These are phyloP conservation scores for Drosophila histrio DNA, from an alignment of 2,888 invertebrate species.

Conservation along the genomic window DNA sequence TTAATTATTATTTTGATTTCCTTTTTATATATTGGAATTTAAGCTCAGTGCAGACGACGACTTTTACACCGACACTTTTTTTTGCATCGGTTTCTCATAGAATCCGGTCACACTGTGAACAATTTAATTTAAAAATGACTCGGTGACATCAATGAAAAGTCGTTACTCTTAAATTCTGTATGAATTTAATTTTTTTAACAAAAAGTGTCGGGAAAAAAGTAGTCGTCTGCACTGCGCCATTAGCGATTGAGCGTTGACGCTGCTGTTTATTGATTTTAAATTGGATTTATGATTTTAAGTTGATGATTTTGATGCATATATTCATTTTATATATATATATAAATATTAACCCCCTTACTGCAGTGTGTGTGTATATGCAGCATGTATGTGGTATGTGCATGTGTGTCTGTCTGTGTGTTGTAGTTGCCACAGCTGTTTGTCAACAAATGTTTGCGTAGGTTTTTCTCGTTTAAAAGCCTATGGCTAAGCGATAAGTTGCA, in stretches of 20 bases:
- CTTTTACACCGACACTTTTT: no score
- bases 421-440: conserved; percentile 36
- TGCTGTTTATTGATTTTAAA: conserved; percentile 39
- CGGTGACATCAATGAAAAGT: no score
- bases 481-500: conserved; percentile 66
- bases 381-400: conserved; percentile 33
- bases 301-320: conserved; percentile 53
- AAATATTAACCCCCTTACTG: conserved; percentile 43
- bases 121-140: no score
- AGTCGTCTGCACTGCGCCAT: no score
- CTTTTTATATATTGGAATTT: conserved; percentile 41
- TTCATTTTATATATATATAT: conserved; percentile 34
- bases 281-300: conserved; percentile 45
- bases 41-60: no score
- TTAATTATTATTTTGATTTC: conserved; percentile 39
- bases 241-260: conserved; percentile 58
- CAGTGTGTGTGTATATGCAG: conserved; percentile 1
- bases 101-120: no score
- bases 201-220: no score
- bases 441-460: conserved; percentile 81
- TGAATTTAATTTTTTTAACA: no score
- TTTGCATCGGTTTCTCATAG: no score
- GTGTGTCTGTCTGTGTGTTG: conserved; percentile 9
- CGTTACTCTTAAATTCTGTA: no score
- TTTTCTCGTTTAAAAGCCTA: conserved; percentile 82